Percentiles rank a stretch among this genome's conserved stretches.
These are phyloP conservation scores for Cynopterus brachyotis DNA, from an alignment of 2,113 vertebrate genomes.

Conservation along the genomic window DNA sequence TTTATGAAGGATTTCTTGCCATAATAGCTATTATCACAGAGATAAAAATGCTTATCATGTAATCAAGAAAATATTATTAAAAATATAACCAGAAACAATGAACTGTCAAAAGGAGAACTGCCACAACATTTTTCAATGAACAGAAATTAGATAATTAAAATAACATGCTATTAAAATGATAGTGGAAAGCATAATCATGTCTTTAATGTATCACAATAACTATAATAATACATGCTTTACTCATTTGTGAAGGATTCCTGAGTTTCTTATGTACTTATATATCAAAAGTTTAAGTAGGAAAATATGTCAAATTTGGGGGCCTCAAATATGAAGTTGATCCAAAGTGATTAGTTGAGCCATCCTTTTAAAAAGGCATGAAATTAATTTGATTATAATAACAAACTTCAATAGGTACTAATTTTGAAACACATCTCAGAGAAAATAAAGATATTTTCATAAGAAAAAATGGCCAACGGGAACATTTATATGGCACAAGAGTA, in stretches of 20 bases:
- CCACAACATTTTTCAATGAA: constrained; percentile 46
- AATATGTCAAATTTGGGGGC: background rate
- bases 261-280: background rate
- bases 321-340: background rate
- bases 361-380: background rate
- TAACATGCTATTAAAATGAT: constrained; percentile 34
- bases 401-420: background rate
- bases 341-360: background rate
- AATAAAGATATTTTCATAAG: constrained; percentile 5
- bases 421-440: background rate
- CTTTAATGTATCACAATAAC: constrained; percentile 29
- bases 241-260: background rate
- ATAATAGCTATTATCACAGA: background rate
- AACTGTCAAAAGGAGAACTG: constrained; percentile 55
- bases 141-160: constrained; percentile 61
- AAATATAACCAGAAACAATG: constrained; percentile 66
- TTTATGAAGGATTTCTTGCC: constrained; percentile 36
- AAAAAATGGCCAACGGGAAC: constrained; percentile 24
- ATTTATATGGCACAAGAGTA: background rate
- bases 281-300: background rate
- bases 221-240: background rate
- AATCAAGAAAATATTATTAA: constrained; percentile 62
- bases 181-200: constrained; percentile 1
- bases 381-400: background rate
- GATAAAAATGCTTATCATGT: constrained; percentile 19